Evolutionary conservation across 35 echinoderm and acorn worm genomes (phyloP).

Genomic region (Hemicentrotus pulcherrimus): DNA sequence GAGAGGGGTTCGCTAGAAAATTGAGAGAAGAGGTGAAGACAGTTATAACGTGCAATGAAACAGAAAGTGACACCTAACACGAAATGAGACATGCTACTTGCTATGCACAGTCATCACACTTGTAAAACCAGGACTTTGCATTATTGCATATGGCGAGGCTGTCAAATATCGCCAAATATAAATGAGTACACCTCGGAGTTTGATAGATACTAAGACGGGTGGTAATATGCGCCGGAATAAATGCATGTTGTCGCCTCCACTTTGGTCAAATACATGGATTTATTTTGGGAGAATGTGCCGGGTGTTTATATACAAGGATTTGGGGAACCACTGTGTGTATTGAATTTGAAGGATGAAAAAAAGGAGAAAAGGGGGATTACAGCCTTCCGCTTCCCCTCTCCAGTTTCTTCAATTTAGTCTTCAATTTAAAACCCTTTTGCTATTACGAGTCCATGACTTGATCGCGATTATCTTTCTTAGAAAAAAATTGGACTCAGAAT

Average conservation of each 20-base stretch:
- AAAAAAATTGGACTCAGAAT: not conserved
- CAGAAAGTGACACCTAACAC: no score
- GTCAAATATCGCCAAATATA: not conserved
- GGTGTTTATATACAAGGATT: constrained; percentile 4
- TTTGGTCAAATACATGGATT: not conserved
- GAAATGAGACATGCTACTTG: no score
- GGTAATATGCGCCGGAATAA: not conserved
- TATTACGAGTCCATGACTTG: not conserved
- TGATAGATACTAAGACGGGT: not conserved
- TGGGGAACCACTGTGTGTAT: not conserved
- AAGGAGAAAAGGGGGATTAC: not conserved
- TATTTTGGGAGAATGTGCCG: not conserved
- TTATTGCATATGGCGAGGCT: not conserved
- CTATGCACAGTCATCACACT: no score
- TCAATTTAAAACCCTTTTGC: not conserved
- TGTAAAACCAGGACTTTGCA: no score
- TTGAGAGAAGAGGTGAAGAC: no score
- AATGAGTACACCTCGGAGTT: not conserved
- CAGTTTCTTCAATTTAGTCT: not conserved
- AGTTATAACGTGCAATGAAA: no score
- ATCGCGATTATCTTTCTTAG: not conserved
- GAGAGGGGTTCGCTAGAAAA: no score
- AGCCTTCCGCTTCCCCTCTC: not conserved
- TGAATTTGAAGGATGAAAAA: not conserved
- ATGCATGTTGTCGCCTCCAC: not conserved